Evolutionary conservation across 2,797 vertebrate species (phyloP).

Genomic region (Gymnothorax javanicus): DNA sequence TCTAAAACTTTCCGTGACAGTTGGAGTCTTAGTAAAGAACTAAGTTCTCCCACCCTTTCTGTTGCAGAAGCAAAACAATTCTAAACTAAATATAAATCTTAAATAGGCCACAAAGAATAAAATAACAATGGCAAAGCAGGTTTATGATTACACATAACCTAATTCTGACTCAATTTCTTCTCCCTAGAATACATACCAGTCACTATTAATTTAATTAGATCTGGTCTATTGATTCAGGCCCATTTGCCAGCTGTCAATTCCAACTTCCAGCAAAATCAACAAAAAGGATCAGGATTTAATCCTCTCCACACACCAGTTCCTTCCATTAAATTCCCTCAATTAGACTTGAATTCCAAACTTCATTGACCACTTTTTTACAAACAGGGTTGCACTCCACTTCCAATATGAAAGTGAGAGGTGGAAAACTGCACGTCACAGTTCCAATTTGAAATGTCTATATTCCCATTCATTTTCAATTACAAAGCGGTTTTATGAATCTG

Average conservation of each 20-base stretch:
- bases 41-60: not conserved
- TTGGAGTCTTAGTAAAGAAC: too few species aligned
- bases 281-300: not conserved
- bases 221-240: not conserved
- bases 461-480: too few species aligned
- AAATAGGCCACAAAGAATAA: not conserved
- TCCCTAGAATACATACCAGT: not conserved
- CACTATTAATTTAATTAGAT: not conserved
- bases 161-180: not conserved
- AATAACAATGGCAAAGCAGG: not conserved
- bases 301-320: not conserved
- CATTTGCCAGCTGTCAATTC: not conserved
- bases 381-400: too few species aligned
- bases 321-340: not conserved
- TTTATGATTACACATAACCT: not conserved
- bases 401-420: too few species aligned
- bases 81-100: not conserved
- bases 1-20: too few species aligned
- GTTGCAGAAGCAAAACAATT: not conserved
- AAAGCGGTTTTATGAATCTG: too few species aligned
- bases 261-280: not conserved
- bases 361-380: not conserved
- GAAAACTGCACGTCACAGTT: too few species aligned
- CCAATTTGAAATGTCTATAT: too few species aligned
- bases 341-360: not conserved